Percentiles rank a stretch among this genome's conserved stretches.
phyloP scores from a whole-genome alignment of 2,797 vertebrate genomes.

The Cossypha polioptera region DNA sequence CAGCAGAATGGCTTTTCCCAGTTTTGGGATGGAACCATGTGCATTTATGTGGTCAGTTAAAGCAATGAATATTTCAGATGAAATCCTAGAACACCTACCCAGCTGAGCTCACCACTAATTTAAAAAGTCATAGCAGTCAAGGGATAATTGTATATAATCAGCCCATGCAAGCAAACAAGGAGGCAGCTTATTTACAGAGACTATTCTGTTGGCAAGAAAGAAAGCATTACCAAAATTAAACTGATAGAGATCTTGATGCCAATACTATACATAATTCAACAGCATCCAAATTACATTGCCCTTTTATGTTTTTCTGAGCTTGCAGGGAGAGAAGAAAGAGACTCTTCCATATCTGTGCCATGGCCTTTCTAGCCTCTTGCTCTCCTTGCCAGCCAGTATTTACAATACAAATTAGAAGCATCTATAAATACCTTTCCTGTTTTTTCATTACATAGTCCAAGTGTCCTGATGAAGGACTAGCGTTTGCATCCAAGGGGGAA shows the following conservation, averaged over 20 bases:
- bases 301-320: neutral
- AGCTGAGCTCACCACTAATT: neutral
- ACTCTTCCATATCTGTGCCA: neutral
- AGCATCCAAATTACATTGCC: neutral
- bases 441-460: neutral
- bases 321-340: neutral
- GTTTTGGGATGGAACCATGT: neutral
- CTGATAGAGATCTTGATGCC: neutral
- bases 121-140: neutral
- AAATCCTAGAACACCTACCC: neutral
- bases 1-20: neutral
- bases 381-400: neutral
- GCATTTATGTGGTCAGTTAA: neutral
- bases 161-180: neutral
- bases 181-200: constrained; percentile 24
- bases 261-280: constrained; percentile 29
- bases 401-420: neutral
- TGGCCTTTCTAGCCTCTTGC: neutral
- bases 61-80: neutral
- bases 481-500: neutral
- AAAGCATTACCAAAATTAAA: constrained; percentile 39
- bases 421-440: neutral
- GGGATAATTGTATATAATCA: constrained; percentile 14
- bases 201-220: constrained; percentile 19
- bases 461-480: neutral